Evolutionary conservation across 2,113 vertebrate genomes (phyloP).

Genomic region (Saguinus midas): DNA sequence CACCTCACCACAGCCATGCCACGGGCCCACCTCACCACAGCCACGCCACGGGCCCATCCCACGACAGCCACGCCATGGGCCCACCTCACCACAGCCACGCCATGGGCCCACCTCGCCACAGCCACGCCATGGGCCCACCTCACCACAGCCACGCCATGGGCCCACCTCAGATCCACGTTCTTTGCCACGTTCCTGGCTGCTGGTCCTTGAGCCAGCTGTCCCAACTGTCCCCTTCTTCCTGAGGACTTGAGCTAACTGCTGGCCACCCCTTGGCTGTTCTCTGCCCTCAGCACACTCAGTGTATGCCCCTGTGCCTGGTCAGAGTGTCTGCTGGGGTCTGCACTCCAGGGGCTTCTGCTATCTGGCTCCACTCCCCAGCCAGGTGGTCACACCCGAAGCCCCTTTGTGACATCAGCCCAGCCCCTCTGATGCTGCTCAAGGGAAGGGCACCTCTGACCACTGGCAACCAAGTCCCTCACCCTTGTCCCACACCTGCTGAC

Average conservation of each 20-base stretch:
- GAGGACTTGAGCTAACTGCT: neutral
- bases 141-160: neutral
- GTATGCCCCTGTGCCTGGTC: neutral
- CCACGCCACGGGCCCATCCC: neutral
- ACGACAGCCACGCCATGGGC: neutral
- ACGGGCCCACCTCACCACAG: neutral
- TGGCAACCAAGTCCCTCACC: neutral
- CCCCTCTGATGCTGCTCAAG: neutral
- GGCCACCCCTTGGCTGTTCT: neutral
- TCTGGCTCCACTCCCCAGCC: neutral
- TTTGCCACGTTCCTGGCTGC: neutral
- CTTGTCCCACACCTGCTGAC: neutral
- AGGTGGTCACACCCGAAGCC: neutral
- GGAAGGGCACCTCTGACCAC: neutral
- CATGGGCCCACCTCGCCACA: neutral
- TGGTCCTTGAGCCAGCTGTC: neutral
- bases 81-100: no score
- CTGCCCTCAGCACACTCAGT: neutral
- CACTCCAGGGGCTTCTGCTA: neutral
- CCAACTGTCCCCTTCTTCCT: neutral
- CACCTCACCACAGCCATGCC: no score
- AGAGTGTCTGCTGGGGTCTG: neutral
- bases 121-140: no score
- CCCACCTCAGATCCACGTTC: constrained; percentile 12
- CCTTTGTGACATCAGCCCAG: constrained; percentile 64